Percentiles rank a stretch among this genome's conserved stretches.
Evolutionary conservation across 2,888 invertebrate species (phyloP).

Genomic region (Athetis lepigone): DNA sequence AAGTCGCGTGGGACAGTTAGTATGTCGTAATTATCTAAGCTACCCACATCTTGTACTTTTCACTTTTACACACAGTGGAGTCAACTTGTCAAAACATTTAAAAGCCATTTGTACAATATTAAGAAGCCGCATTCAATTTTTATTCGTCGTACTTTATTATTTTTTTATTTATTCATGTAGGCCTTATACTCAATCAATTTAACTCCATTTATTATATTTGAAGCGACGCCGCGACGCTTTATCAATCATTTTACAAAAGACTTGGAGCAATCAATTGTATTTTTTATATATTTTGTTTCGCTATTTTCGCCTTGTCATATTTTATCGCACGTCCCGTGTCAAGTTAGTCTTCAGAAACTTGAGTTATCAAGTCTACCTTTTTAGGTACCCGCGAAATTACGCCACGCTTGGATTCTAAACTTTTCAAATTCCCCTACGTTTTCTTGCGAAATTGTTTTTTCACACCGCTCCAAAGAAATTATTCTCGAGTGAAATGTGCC

Average conservation of each 20-base stretch:
- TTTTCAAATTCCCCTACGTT: conserved; percentile 68
- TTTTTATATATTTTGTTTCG: conserved; percentile 42
- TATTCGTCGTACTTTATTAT: conserved; percentile 12
- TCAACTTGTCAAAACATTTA: conserved; percentile 6
- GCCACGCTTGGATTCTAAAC: conserved; percentile 59
- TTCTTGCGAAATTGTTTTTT: conserved; percentile 68
- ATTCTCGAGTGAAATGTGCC: conserved; percentile 63
- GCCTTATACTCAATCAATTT: conserved; percentile 36
- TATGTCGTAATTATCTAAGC: no score
- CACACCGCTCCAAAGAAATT: conserved; percentile 46
- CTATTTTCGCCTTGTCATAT: conserved; percentile 27
- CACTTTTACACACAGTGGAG: no score
- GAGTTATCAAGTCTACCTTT: conserved; percentile 64
- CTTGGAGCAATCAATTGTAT: conserved; percentile 40
- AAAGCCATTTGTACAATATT: conserved; percentile 16
- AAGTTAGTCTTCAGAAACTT: conserved; percentile 59
- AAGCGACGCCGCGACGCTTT: conserved; percentile 20
- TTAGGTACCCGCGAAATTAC: conserved; percentile 57
- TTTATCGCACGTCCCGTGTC: conserved; percentile 20
- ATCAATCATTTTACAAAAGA: conserved; percentile 47
- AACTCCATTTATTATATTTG: conserved; percentile 37
- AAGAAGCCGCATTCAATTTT: conserved; percentile 7
- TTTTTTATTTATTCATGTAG: conserved; percentile 20
- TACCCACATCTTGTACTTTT: no score
- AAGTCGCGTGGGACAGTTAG: no score